These are phyloP conservation scores for Zaprionus ornatus DNA, from an alignment of 1,140 invertebrate species.

Conservation along the genomic window DNA sequence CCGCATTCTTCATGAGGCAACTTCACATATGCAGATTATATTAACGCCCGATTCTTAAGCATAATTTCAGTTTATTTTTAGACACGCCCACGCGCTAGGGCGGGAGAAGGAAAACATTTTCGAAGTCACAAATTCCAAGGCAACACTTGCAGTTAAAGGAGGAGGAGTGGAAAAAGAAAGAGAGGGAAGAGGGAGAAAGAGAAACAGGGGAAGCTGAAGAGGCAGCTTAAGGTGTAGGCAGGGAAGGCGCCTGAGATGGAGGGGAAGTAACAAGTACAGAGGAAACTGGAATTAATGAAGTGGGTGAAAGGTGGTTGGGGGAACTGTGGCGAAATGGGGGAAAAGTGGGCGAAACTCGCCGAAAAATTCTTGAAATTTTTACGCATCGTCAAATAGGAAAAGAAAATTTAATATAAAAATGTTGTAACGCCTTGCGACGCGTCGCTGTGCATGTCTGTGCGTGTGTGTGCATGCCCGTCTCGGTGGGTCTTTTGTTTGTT, in stretches of 20 bases:
- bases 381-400: slow-evolving; percentile 41
- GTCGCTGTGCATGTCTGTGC: background rate
- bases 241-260: background rate
- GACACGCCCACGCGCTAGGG: slow-evolving; percentile 5
- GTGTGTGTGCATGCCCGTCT: background rate
- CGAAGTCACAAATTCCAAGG: slow-evolving; percentile 37
- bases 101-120: background rate
- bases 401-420: slow-evolving; percentile 51
- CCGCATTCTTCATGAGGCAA: background rate
- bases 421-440: slow-evolving; percentile 34
- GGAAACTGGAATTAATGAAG: slow-evolving; percentile 3
- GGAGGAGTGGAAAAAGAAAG: background rate
- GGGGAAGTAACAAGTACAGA: background rate
- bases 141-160: slow-evolving; percentile 45
- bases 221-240: background rate
- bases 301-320: background rate
- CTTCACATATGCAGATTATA: slow-evolving; percentile 7
- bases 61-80: slow-evolving; percentile 14
- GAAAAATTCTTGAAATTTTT: slow-evolving; percentile 46
- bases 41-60: slow-evolving; percentile 1
- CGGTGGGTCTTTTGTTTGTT: slow-evolving; percentile 39
- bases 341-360: slow-evolving; percentile 19
- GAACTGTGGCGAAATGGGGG: background rate
- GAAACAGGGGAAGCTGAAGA: background rate
- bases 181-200: background rate